Evolutionary conservation across 92 coral and sea anemone genomes (phyloP).

Genomic region (Umimayanthus kanabou): DNA sequence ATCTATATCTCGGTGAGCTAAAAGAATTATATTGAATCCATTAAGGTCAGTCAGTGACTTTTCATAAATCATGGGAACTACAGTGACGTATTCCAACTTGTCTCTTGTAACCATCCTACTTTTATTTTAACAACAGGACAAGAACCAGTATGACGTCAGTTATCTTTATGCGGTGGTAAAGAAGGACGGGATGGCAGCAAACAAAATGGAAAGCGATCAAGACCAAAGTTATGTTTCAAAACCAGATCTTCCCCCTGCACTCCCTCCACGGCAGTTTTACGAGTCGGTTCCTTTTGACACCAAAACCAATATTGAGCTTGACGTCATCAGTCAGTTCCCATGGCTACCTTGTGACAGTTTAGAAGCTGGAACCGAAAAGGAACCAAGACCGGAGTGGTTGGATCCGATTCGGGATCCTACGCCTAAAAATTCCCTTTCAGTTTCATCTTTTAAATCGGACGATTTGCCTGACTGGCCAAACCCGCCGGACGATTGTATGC

Average conservation of each 20-base stretch:
- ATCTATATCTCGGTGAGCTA: too few relatives aligned
- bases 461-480: background rate
- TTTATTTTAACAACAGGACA: background rate
- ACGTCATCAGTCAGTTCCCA: background rate
- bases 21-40: too few relatives aligned
- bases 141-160: background rate
- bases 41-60: too few relatives aligned
- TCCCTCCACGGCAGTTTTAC: background rate
- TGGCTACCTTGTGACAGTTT: background rate
- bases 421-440: too few relatives aligned
- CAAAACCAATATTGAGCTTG: background rate
- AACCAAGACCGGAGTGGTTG: too few relatives aligned
- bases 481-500: background rate
- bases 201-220: background rate
- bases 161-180: background rate
- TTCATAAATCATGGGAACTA: too few relatives aligned
- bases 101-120: background rate
- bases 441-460: background rate
- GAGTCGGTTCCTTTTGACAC: background rate
- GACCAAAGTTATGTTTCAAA: background rate
- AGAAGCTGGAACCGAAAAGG: too few relatives aligned
- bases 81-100: too few relatives aligned
- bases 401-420: too few relatives aligned
- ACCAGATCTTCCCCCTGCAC: background rate
- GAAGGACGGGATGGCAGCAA: background rate